These are phyloP conservation scores for Embidobia sp. DNA, from an alignment of 2,888 invertebrate species.

Conservation along the genomic window DNA sequence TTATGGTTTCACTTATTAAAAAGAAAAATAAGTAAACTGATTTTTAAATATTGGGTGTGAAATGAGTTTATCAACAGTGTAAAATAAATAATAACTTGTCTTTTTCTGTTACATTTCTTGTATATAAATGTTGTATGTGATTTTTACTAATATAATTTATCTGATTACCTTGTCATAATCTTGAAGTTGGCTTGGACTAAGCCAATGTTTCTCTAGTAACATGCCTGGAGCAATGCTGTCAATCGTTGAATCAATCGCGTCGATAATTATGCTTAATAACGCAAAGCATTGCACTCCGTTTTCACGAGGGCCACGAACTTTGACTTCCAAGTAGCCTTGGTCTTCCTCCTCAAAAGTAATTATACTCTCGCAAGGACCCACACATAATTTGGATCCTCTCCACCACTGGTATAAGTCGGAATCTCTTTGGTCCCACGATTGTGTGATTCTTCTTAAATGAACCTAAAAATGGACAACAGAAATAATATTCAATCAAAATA, in stretches of 20 bases:
- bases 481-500: no score
- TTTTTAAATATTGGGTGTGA: no score
- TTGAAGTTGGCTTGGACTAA: constrained; percentile 85
- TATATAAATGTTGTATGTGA: no score
- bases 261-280: constrained; percentile 86
- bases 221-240: constrained; percentile 87
- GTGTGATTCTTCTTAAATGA: constrained; percentile 83
- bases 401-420: constrained; percentile 89
- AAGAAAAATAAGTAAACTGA: no score
- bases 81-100: no score
- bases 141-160: no score
- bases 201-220: constrained; percentile 85
- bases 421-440: constrained; percentile 83
- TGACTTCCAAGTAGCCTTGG: constrained; percentile 85
- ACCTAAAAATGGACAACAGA: constrained; percentile 78
- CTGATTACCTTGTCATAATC: constrained; percentile 77
- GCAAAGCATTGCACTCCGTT: constrained; percentile 85
- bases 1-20: no score
- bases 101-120: no score
- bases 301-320: constrained; percentile 85
- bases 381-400: constrained; percentile 87
- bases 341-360: constrained; percentile 84
- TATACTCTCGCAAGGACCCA: constrained; percentile 86
- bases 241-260: constrained; percentile 84
- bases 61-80: no score